Base-by-base conservation (phyloP, 92 coral and sea anemone genomes). In the Meandrina meandrites region DNA sequence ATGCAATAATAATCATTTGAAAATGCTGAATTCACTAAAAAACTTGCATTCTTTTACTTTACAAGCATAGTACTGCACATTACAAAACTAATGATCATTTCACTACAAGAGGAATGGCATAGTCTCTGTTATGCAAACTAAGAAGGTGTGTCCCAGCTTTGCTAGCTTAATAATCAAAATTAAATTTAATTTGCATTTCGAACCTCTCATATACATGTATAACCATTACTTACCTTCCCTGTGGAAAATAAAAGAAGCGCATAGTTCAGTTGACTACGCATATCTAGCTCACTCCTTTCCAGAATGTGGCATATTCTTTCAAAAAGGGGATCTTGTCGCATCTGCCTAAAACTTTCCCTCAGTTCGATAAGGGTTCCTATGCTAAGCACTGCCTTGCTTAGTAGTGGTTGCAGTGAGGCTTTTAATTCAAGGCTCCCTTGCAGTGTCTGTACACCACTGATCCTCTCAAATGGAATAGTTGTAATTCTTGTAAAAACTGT, bases 181-280 rank as follows among this genome's bases (percentile, higher is more conserved):
- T 40, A 40, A 40, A 40, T 40, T 40, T 2, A 40, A 40, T 2
- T 40, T 2, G 45, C 45, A 40, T 40, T 40, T 40, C 45, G 6
- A 40, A 2, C 2, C 45, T 40, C 45, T 40, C 45, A 40, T 40
- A 40, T 40, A 40, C 45, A 40, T 40, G n/a, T n/a, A 31, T 67
- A 16, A 67, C 34, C 31, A 67, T 34, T 35, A 34, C 21, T 72
- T 86, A 86, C 90, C 79, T 86, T 86, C 40, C 66, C 74, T 8
- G 86, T 86, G 67, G 78, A 32, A 79, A 78, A 86, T 16, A 86
- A 76, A 6, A 79, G 86, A 8, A 86, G 60, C 34, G 79, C 48
- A 47, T 86, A 86, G 68, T 86, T 86, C 21, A 73, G 34, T n/a
- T 79, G 79, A 24, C 84, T 45, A 34, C 90, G 80, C 60, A 86